phyloP scores from a whole-genome alignment of 2,888 invertebrate genomes.

The Palloptera scutellata region DNA sequence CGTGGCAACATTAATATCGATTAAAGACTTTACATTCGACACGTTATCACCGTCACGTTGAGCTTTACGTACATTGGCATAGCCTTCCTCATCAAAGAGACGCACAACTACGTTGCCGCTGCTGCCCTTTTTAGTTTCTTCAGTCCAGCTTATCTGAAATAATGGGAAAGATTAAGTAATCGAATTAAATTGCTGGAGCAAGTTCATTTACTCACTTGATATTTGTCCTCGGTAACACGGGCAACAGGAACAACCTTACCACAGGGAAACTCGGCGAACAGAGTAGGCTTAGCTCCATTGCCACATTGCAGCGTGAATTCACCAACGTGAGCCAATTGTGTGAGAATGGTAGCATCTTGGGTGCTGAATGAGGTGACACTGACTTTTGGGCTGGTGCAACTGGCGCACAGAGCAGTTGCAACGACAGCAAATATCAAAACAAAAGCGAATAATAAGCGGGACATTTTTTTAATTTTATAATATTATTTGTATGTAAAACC shows the following conservation, averaged over 20 bases:
- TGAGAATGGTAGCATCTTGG: constrained; percentile 89
- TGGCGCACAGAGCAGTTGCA: constrained; percentile 50
- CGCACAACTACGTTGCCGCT: constrained; percentile 83
- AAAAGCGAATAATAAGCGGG: constrained; percentile 45
- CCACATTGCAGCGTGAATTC: constrained; percentile 88
- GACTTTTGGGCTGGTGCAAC: constrained; percentile 73
- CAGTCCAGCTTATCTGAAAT: constrained; percentile 89
- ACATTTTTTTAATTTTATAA: constrained; percentile 44
- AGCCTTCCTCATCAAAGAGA: constrained; percentile 92
- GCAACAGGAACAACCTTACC: constrained; percentile 87
- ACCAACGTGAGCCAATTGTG: constrained; percentile 88
- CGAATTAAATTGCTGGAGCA: constrained; percentile 14
- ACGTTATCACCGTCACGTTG: constrained; percentile 75
- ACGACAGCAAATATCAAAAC: constrained; percentile 45
- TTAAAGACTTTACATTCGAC: constrained; percentile 72
- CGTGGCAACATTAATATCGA: constrained; percentile 74
- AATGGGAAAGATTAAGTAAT: constrained; percentile 2
- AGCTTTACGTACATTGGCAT: constrained; percentile 84
- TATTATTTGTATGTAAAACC: not conserved
- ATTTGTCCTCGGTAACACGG: constrained; percentile 77
- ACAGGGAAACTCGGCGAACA: constrained; percentile 87
- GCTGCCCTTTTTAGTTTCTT: constrained; percentile 82
- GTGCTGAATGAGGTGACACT: constrained; percentile 87
- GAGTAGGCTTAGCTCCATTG: constrained; percentile 73
- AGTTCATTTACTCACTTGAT: constrained; percentile 74